Percentiles rank a stretch among this genome's conserved stretches.
phyloP scores from a whole-genome alignment of 2,797 vertebrate genomes.

The Gorsachius magnificus region DNA sequence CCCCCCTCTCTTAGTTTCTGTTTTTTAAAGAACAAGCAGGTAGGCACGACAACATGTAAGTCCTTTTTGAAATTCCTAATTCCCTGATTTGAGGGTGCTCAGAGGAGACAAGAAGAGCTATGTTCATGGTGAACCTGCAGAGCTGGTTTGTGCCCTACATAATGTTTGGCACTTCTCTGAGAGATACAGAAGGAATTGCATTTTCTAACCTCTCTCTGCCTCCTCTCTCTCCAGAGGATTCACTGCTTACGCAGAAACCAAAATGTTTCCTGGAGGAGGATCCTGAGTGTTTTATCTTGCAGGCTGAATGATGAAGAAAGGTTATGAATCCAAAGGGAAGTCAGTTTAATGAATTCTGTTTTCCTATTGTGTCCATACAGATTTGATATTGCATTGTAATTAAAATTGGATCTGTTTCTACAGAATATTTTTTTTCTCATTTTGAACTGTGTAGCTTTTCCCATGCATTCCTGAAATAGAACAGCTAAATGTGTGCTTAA shows the following conservation, averaged over 20 bases:
- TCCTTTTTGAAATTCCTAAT: neutral
- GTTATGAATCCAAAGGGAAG: neutral
- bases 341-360: neutral
- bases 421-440: neutral
- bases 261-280: neutral
- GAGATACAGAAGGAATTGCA: neutral
- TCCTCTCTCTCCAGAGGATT: neutral
- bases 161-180: neutral
- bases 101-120: neutral
- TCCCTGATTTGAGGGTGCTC: neutral
- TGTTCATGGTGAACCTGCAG: neutral
- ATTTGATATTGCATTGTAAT: neutral
- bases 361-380: neutral
- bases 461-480: neutral
- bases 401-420: neutral
- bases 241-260: neutral
- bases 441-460: neutral
- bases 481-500: neutral
- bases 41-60: neutral
- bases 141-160: neutral
- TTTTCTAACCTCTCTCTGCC: neutral
- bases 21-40: neutral
- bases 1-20: neutral
- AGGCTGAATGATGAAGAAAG: neutral
- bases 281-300: neutral